Base-by-base conservation (phyloP, 35 echinoderm and acorn worm genomes). In the Patiria miniata region DNA sequence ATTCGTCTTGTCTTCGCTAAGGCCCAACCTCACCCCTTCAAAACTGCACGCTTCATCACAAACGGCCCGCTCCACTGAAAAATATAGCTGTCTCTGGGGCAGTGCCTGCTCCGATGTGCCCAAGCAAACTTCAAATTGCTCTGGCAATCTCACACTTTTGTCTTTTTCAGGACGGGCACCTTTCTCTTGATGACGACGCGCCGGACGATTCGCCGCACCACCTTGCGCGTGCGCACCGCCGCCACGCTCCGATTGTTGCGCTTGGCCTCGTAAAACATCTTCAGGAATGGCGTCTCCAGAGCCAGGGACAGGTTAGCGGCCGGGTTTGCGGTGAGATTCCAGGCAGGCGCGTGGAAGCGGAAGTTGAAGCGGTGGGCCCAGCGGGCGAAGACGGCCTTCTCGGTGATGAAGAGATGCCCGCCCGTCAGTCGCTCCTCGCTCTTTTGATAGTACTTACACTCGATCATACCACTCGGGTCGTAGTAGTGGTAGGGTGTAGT, bases 321-420 rank as follows among this genome's bases (percentile, higher is more conserved):
- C 2, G 54, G 2, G 0, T 50, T 6, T 16, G 36, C 61, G 1
- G 88, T 90, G 9, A 83, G 40, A 55, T 90, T 90, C 88, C 88
- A 90, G 5, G 80, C 58, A 1, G 96, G 96, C 22, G 84, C 68
- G 78, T 87, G 93, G 52, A 99, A 99, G 15, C 83, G 42, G 32
- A 99, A 94, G 73, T 92, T 92, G 78, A 95, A 94, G 21, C 89
- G 59, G 36, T 82, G 83, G 42, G 96, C 94, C 92, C 92, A 94
- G 7, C 88, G 92, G 10, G 89, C 96, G 84, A 99, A 99, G 23
- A 99, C 79, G 0, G 92, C 92, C 61, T 99, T 99, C 52, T 99
- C 96, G 4, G 96, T 99, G 53, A 94, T 94, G 60, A 99, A 99
- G 50, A 91, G 80, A 39, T 99, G 96, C 17, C 92, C 96, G 21